phyloP scores from a whole-genome alignment of 2,113 vertebrate genomes.

The human (Homo sapiens) region GRCh38 chr18:25373501-25374000 shows the following conservation, averaged over 20 bases:
- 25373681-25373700: slow-evolving; percentile 91
- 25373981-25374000: slow-evolving; percentile 74
- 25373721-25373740: slow-evolving; percentile 88
- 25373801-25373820: slow-evolving; percentile 78
- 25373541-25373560: slow-evolving; percentile 93
- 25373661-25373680: slow-evolving; percentile 92
- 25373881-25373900: slow-evolving; percentile 78
- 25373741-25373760: slow-evolving; percentile 81
- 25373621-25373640: slow-evolving; percentile 92
- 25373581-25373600: slow-evolving; percentile 90
- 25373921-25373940: slow-evolving; percentile 81
- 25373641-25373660: slow-evolving; percentile 91
- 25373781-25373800: slow-evolving; percentile 74
- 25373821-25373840: slow-evolving; percentile 77
- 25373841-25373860: slow-evolving; percentile 79
- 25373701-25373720: slow-evolving; percentile 89
- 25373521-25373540: slow-evolving; percentile 87
- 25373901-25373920: slow-evolving; percentile 75
- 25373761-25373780: slow-evolving; percentile 58
- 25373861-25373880: slow-evolving; percentile 69
- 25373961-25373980: slow-evolving; percentile 59
- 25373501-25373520: slow-evolving; percentile 92
- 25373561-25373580: slow-evolving; percentile 90
- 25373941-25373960: slow-evolving; percentile 81
- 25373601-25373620: slow-evolving; percentile 90